These are phyloP conservation scores for Heliothis virescens DNA, from an alignment of 1,140 invertebrate genomes.

Conservation along the genomic window DNA sequence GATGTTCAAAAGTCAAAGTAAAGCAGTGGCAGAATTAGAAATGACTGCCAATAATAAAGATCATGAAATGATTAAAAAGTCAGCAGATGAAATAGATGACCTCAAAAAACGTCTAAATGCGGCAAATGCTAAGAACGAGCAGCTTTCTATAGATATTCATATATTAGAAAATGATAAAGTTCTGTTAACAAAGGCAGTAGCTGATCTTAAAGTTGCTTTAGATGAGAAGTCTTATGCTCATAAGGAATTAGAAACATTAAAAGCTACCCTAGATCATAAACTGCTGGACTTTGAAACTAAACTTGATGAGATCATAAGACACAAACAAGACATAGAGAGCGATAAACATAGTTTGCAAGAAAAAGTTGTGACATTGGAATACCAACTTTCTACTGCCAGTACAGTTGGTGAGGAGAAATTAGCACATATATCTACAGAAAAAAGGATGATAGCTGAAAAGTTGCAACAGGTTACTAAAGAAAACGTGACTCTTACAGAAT, in stretches of 20 bases:
- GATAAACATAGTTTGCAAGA: constrained; percentile 66
- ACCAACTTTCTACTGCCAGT: constrained; percentile 37
- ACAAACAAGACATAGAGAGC: constrained; percentile 69
- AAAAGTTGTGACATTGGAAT: constrained; percentile 57
- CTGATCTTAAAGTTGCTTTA: constrained; percentile 72
- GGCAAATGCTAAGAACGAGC: constrained; percentile 79
- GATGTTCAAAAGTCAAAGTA: constrained; percentile 73
- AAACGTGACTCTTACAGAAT: constrained; percentile 62
- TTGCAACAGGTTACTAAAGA: constrained; percentile 57
- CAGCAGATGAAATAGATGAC: constrained; percentile 75
- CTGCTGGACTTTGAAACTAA: constrained; percentile 68
- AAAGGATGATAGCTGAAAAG: constrained; percentile 55
- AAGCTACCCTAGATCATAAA: constrained; percentile 66
- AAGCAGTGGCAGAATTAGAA: constrained; percentile 74
- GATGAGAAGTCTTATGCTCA: constrained; percentile 58
- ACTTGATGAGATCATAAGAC: constrained; percentile 63
- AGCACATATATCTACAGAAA: constrained; percentile 57
- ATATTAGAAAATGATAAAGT: constrained; percentile 85
- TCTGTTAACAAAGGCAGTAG: constrained; percentile 76
- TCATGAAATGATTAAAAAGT: constrained; percentile 73
- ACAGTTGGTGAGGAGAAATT: constrained; percentile 42
- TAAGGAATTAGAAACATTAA: constrained; percentile 67
- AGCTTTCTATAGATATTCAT: constrained; percentile 79
- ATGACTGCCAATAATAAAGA: constrained; percentile 61
- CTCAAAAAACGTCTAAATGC: constrained; percentile 73